phyloP scores from a whole-genome alignment of 2,888 invertebrate genomes.

The Neelides folsomi region DNA sequence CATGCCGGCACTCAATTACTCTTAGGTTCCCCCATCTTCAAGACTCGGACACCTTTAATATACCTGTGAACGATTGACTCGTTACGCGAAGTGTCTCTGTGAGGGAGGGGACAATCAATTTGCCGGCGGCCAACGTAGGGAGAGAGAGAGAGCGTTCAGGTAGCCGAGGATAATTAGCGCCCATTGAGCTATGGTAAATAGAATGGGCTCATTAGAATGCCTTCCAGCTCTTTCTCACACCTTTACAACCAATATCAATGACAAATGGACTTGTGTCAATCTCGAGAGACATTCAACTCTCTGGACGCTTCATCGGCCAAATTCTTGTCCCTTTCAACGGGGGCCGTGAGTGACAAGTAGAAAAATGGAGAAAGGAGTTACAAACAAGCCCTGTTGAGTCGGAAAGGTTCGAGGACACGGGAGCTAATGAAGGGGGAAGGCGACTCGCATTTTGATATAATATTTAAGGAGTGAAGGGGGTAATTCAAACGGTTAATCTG shows the following conservation, averaged over 20 bases:
- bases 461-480: constrained; percentile 2
- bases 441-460: constrained; percentile 1
- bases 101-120: constrained; percentile 11
- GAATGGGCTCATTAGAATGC: constrained; percentile 18
- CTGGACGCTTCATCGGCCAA: background rate
- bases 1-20: too few species aligned
- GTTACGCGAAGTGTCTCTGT: constrained; percentile 6
- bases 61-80: too few species aligned
- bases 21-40: too few species aligned
- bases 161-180: constrained; percentile 12
- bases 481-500: background rate
- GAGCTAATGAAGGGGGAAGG: background rate
- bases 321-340: background rate
- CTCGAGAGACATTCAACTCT: constrained; percentile 6
- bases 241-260: constrained; percentile 19
- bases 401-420: background rate
- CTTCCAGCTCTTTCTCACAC: constrained; percentile 18
- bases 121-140: background rate
- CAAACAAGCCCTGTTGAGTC: background rate
- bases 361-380: background rate
- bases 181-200: constrained; percentile 18
- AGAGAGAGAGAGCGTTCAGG: constrained; percentile 4
- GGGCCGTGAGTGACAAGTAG: background rate
- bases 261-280: constrained; percentile 21
- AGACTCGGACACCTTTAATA: too few species aligned